Percentiles rank a stretch among this genome's conserved stretches.
Conservation (phyloP, 2,797 vertebrate genomes). For the Pempheris klunzingeri region DNA sequence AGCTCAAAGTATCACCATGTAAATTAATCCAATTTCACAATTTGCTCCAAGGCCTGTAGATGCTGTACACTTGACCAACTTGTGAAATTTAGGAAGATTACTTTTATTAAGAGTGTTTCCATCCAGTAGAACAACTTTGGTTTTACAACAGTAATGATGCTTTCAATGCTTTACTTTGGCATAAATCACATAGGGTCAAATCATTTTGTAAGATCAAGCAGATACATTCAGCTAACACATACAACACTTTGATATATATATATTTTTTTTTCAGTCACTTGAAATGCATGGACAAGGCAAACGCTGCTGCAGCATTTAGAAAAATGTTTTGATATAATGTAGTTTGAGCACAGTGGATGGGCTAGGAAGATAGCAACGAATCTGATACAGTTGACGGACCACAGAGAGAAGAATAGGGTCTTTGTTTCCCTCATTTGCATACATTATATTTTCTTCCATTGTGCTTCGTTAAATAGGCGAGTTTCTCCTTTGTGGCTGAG, state of each 20-base stretch:
- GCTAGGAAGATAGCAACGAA: slow-evolving; percentile 75
- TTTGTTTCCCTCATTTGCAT: slow-evolving; percentile 86
- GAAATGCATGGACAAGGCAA: slow-evolving; percentile 27
- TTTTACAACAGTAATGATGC: slow-evolving; percentile 29
- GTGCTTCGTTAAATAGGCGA: slow-evolving; percentile 80
- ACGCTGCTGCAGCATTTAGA: slow-evolving; percentile 19
- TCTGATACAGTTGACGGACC: slow-evolving; percentile 76
- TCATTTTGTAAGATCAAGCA: slow-evolving; percentile 1
- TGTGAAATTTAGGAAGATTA: slow-evolving; percentile 38
- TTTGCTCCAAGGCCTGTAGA: slow-evolving; percentile 53
- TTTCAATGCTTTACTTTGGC: slow-evolving; percentile 24
- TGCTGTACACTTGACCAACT: slow-evolving; percentile 43
- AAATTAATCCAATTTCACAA: slow-evolving; percentile 72
- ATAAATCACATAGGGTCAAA: slow-evolving; percentile 13
- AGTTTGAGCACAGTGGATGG: slow-evolving; percentile 65
- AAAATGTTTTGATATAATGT: slow-evolving; percentile 56
- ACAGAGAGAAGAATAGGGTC: slow-evolving; percentile 77
- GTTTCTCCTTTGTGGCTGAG: slow-evolving; percentile 80
- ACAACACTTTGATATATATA: slow-evolving; percentile 20
- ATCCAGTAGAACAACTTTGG: slow-evolving; percentile 23
- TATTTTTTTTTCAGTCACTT: slow-evolving; percentile 48
- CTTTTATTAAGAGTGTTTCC: slow-evolving; percentile 43
- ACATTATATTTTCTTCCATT: slow-evolving; percentile 84
- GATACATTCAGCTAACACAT: slow-evolving; percentile 15
- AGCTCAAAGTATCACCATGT: slow-evolving; percentile 66